Base-by-base conservation (phyloP, 2,797 vertebrate genomes). In the Jordanella pulchra region DNA sequence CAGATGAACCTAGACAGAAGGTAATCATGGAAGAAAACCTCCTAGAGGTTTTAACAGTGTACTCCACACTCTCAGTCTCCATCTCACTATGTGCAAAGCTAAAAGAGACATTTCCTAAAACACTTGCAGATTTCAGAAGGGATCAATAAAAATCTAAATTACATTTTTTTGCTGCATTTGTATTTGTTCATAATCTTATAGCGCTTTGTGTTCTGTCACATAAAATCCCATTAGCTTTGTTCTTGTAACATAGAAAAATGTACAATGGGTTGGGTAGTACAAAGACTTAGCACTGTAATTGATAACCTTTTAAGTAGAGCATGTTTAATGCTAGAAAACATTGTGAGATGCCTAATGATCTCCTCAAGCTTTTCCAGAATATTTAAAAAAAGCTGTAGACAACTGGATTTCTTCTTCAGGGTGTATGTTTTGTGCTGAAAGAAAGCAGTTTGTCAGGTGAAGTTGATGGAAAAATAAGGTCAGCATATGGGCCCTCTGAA, bases 391-490 rank as follows among this genome's bases (percentile, higher is more conserved):
- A 71, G 75, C 70, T 89, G 89, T 83, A 89, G 87, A 89, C 87
- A 87, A 75, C 84, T 84, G 85, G 84, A 86, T 86, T 88, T 80
- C 79, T 84, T 72, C 82, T 67, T 90, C 83, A 75, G 75, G 81
- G 80, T 85, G 77, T 81, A 69, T 10, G 28, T 63, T 85, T 84
- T 87, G 81, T 72, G 69, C 80, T 79, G 42, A 17, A 30, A 65
- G 85, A 89, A 87, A 83, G 81, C 87, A 89, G 88, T 92, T 91
- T 93, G 91, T 93, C 90, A 91, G 89, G 89, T 92, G 87, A 89
- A 88, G 87, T 89, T 42, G 76, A 65, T 76, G 61, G 71, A 78
- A 86, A 89, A 91, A 90, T 56, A 73, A 90, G 90, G 89, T 88
- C 89, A 89, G 79, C 86, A 78, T 86, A 87, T 71, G 81, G 84